Evolutionary conservation across 2,113 vertebrate genomes (phyloP), one percentile per base, ranked within the genome.

Genomic region (Haliaeetus leucogaster): DNA sequence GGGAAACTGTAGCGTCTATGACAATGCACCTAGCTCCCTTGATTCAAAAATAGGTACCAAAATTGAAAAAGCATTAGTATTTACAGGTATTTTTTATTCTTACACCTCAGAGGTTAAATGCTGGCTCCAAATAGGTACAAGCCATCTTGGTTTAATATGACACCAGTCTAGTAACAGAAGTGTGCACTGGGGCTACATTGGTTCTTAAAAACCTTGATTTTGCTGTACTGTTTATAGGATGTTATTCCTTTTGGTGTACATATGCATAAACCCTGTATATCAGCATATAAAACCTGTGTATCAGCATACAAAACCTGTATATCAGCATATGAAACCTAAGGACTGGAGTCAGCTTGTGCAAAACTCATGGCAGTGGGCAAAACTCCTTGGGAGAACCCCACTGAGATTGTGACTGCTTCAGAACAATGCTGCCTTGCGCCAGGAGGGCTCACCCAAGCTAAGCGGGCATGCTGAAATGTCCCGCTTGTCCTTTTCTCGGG

Each of bases 351-450:
- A 58, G 19, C 21, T 47, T 30, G 18, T 79, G 56, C 32, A 78
- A 45, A 63, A 34, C n/a, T 59, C 10, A 6, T 36, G 9, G 4
- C 7, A 13, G 6, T 27, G 23, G 22, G 1, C 9, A 6, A 29
- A 50, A 26, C 7, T 86, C 22, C 20, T 32, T 2, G 2, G 19
- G 30, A 85, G 48, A 73, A 9, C 7, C 10, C 17, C 3, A 1
- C 1, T 58, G n/a, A 0, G 5, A 15, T 26, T 50, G 26, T 5
- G 1, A 17, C 8, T 3, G 2, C 42, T 71, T 78, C 68, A 62
- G 65, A 89, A 27, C 50, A 66, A 16, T 0, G 1, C 45, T 82
- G 45, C 10, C 34, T 61, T 11, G 7, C 2, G 13, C 32, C 15
- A 4, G 66, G 27, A 74, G 38, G 20, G 6, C 27, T 48, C 50